Evolutionary conservation across 2,888 invertebrate species (phyloP), one percentile per base, ranked within the genome.

Genomic region (Andrena bicolor): DNA sequence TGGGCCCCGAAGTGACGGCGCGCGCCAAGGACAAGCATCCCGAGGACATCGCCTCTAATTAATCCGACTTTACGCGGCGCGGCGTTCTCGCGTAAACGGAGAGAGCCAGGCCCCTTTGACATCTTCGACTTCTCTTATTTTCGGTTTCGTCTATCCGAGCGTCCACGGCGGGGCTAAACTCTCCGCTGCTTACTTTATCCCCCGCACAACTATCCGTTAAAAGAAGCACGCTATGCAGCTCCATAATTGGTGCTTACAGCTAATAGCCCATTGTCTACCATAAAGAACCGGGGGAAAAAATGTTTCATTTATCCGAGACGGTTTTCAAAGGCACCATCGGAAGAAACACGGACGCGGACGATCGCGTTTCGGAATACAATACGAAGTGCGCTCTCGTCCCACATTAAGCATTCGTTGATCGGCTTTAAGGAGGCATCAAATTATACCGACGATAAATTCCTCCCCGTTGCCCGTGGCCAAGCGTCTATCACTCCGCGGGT

Each of bases 231-330:
- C 66, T 60, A 76, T 35, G 41, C 66, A 73, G 58, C 28, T 13
- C 81, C 70, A 56, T 85, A 85, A 85, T 85, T 84, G 84, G 82
- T 84, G 76, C 78, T 80, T 72, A 71, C 82, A 35, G 81, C 77
- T 82, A 85, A 84, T 78, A 80, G 74, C 79, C 85, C 51, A 85
- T 85, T 85, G 85, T 85, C 84, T 82, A 16, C 84, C 53, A 66
- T 64, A 78, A 84, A 78, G 84, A 81, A 80, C 32, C 72, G 68
- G 74, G 79, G 64, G 32, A 32, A 78, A 77, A 85, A 84, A 85
- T 76, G 75, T 80, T 80, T 83, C 80, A 70, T 77, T 85, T 81
- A 75, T 81, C 71, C 49, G 84, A 56, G 72, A 73, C 65, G 73
- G 23, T 79, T 80, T 76, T 51, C 78, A 69, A 75, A 49, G 53